Evolutionary conservation across 2,113 vertebrate species (phyloP).

Genomic region (Carassius auratus): DNA sequence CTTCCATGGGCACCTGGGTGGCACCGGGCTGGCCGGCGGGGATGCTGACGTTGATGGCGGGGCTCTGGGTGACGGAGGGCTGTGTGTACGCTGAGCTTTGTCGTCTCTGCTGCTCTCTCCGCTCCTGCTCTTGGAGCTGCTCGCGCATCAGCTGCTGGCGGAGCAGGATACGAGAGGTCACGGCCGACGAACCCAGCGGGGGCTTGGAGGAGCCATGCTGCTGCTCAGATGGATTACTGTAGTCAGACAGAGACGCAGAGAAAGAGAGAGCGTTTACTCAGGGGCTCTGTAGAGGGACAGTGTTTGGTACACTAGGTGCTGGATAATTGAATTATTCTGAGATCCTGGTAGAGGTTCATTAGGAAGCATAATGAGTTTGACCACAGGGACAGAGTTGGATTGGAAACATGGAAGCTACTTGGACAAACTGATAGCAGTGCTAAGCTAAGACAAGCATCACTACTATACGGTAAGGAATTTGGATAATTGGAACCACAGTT

Average conservation of each 20-base stretch:
- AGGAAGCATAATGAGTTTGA: constrained; percentile 6
- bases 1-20: constrained; percentile 94
- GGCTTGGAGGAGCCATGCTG: constrained; percentile 88
- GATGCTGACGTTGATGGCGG: constrained; percentile 93
- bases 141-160: constrained; percentile 99
- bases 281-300: not conserved
- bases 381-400: not conserved
- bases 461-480: not conserved
- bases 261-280: constrained; percentile 20
- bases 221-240: constrained; percentile 87
- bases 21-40: constrained; percentile 80
- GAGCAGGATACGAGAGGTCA: constrained; percentile 96
- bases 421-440: not conserved
- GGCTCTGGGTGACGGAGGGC: constrained; percentile 83
- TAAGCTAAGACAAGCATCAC: not conserved
- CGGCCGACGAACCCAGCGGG: constrained; percentile 90
- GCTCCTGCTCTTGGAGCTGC: constrained; percentile 97
- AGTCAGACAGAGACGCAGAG: constrained; percentile 56
- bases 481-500: not conserved
- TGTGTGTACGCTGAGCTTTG: constrained; percentile 82
- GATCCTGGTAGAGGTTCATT: not conserved
- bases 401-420: not conserved
- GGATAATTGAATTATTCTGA: constrained; percentile 33
- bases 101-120: constrained; percentile 90
- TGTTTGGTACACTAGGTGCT: constrained; percentile 29